phyloP scores from a whole-genome alignment of 2,797 vertebrate genomes.

The Lagocephalus sceleratus region DNA sequence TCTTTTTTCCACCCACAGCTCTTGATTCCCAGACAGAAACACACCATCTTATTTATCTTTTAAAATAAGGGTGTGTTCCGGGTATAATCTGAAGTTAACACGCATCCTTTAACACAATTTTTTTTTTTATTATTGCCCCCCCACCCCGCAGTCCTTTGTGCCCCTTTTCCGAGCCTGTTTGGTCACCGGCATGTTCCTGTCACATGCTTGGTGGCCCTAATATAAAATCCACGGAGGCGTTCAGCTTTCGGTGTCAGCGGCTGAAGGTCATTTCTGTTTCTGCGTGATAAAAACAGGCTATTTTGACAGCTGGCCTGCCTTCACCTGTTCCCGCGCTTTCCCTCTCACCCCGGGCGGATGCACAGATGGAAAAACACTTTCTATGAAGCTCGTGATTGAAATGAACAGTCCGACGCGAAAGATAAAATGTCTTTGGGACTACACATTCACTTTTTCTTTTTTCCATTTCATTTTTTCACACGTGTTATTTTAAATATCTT shows the following conservation, averaged over 20 bases:
- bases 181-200: conserved; percentile 14
- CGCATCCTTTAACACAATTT: no score
- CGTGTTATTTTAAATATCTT: conserved; percentile 13
- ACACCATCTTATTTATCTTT: conserved; percentile 16
- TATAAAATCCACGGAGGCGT: conserved; percentile 43
- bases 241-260: conserved; percentile 16
- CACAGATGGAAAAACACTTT: not conserved
- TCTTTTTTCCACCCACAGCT: conserved; percentile 11
- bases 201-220: conserved; percentile 5
- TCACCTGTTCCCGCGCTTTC: conserved; percentile 47
- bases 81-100: no score
- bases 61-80: no score
- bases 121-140: conserved; percentile 26
- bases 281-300: conserved; percentile 54
- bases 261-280: conserved; percentile 65
- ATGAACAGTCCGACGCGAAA: not conserved
- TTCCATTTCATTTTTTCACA: conserved; percentile 19
- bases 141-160: conserved; percentile 25
- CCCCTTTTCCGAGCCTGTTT: conserved; percentile 33
- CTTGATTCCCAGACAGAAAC: conserved; percentile 26
- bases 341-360: conserved; percentile 26
- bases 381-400: no score
- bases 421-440: conserved; percentile 23
- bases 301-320: conserved; percentile 63
- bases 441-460: conserved; percentile 8